These are phyloP conservation scores for Xenopus tropicalis DNA, from an alignment of 2,113 vertebrate species.

Conservation along the genomic window UCB_Xtro_10.0 CM004443.2:19701501-19702000, in stretches of 20 bases:
- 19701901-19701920: too few relatives aligned
- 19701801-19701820: too few relatives aligned
- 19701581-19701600: constrained; percentile 57
- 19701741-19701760: constrained; percentile 39
- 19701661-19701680: constrained; percentile 43
- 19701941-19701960: too few relatives aligned
- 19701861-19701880: too few relatives aligned
- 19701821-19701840: too few relatives aligned
- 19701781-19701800: too few relatives aligned
- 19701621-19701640: constrained; percentile 69
- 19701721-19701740: constrained; percentile 12
- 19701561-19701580: constrained; percentile 70
- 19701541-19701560: constrained; percentile 66
- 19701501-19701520: constrained; percentile 66
- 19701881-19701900: too few relatives aligned
- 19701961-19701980: too few relatives aligned
- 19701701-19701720: constrained; percentile 14
- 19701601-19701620: constrained; percentile 50
- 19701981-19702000: too few relatives aligned
- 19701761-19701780: constrained; percentile 3
- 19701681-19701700: not conserved
- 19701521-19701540: constrained; percentile 76
- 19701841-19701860: too few relatives aligned
- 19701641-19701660: constrained; percentile 50
- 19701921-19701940: too few relatives aligned